Conservation (phyloP, 1,140 invertebrate genomes). For the Cyphomyrmex costatus region DNA sequence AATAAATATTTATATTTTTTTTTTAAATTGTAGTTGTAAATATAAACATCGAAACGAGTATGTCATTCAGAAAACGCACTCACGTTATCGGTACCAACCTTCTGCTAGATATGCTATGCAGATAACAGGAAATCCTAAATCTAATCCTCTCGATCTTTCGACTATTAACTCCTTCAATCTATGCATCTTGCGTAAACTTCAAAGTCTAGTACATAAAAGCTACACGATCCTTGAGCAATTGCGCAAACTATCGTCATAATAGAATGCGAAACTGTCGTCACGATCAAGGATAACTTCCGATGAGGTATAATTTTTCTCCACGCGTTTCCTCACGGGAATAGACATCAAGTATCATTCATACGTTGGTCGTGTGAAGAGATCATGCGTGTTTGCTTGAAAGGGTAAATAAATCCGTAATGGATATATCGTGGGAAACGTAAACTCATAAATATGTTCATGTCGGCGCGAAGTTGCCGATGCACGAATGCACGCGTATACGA, state of each 20-base stretch:
- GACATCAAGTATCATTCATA: conserved; percentile 2
- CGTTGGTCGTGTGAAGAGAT: not conserved
- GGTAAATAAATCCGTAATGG: conserved; percentile 75
- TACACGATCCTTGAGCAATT: not conserved
- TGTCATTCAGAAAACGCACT: not conserved
- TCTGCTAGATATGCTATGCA: not conserved
- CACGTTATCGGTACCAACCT: not conserved
- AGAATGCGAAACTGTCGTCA: not conserved
- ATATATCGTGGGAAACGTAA: conserved; percentile 75
- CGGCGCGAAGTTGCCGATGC: conserved; percentile 39
- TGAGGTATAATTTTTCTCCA: not conserved
- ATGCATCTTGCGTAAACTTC: conserved; percentile 3
- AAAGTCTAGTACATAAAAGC: conserved; percentile 1
- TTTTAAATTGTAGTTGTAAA: not conserved
- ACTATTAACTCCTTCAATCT: not conserved
- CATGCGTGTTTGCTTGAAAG: conserved; percentile 10
- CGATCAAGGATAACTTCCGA: conserved; percentile 19
- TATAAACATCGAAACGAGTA: not conserved
- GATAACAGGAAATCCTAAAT: not conserved
- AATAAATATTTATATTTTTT: conserved; percentile 5
- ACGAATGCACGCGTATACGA: conserved; percentile 11
- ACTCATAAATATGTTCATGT: conserved; percentile 39
- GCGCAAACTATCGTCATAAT: not conserved
- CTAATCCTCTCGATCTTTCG: not conserved
- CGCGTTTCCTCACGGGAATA: not conserved